Evolutionary conservation across 2,113 vertebrate species (phyloP).

Genomic region (Cygnus buccinator): DNA sequence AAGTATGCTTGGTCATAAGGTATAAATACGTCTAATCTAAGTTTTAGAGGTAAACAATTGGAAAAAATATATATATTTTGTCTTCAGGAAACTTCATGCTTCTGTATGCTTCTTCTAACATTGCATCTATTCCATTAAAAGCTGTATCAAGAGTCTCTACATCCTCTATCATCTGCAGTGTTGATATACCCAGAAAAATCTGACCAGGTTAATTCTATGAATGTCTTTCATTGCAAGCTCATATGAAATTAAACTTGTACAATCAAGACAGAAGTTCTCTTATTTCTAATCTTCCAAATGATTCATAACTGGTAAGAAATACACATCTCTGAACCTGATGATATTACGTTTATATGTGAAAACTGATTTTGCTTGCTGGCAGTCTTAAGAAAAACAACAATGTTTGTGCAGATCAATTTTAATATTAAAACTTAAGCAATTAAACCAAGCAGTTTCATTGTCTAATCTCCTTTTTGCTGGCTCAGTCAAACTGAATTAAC

Average conservation of each 20-base stretch:
- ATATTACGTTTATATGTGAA: neutral
- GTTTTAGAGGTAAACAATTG: neutral
- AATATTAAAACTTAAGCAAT: neutral
- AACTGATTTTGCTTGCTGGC: neutral
- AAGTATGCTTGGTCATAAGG: neutral
- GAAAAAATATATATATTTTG: neutral
- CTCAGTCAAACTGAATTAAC: neutral
- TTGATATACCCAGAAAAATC: neutral
- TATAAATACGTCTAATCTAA: neutral
- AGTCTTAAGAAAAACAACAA: neutral
- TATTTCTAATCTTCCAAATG: neutral
- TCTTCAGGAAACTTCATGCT: neutral
- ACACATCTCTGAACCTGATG: neutral
- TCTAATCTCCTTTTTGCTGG: neutral
- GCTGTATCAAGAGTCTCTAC: neutral
- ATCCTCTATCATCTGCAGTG: neutral
- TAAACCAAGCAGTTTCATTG: neutral
- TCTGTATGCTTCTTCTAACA: neutral
- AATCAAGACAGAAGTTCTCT: neutral
- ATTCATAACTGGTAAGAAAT: neutral
- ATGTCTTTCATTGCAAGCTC: neutral
- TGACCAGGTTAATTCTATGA: neutral
- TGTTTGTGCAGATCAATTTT: neutral
- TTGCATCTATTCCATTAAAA: neutral
- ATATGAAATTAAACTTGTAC: neutral